Evolutionary conservation across 2,113 vertebrate species (phyloP).

Genomic region (Rutilus rutilus): DNA sequence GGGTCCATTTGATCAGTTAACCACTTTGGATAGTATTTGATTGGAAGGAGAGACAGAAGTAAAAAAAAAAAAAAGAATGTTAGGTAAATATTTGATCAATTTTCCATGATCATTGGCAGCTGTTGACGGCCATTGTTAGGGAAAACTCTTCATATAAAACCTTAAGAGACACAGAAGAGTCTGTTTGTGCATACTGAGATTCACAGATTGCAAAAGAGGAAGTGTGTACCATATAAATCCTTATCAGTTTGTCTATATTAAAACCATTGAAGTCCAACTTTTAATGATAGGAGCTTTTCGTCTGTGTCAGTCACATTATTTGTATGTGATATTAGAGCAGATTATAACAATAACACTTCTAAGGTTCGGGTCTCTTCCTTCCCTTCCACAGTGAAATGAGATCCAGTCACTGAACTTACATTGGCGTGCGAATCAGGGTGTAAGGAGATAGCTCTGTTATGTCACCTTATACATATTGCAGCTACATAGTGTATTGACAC

Average conservation of each 20-base stretch:
- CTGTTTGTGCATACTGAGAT: background rate
- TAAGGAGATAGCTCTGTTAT: slow-evolving; percentile 53
- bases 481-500: slow-evolving; percentile 56
- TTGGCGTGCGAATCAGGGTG: slow-evolving; percentile 35
- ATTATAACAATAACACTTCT: slow-evolving; percentile 6
- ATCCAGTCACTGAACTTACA: slow-evolving; percentile 22
- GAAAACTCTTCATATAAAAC: background rate
- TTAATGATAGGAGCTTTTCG: background rate
- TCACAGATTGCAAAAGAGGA: background rate
- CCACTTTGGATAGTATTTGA: slow-evolving; percentile 25
- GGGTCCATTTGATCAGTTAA: slow-evolving; percentile 36
- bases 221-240: background rate
- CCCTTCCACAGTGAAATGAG: slow-evolving; percentile 19
- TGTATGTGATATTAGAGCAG: background rate
- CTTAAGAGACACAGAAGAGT: background rate
- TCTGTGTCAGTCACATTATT: background rate
- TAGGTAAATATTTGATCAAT: slow-evolving; percentile 41
- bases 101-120: slow-evolving; percentile 34
- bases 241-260: background rate
- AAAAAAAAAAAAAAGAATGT: background rate
- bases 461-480: slow-evolving; percentile 68
- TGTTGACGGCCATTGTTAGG: background rate
- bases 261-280: background rate
- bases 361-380: slow-evolving; percentile 8
- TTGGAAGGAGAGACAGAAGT: background rate